Base-by-base conservation (phyloP, 2,888 invertebrate species). In the Euphydryas editha region DNA sequence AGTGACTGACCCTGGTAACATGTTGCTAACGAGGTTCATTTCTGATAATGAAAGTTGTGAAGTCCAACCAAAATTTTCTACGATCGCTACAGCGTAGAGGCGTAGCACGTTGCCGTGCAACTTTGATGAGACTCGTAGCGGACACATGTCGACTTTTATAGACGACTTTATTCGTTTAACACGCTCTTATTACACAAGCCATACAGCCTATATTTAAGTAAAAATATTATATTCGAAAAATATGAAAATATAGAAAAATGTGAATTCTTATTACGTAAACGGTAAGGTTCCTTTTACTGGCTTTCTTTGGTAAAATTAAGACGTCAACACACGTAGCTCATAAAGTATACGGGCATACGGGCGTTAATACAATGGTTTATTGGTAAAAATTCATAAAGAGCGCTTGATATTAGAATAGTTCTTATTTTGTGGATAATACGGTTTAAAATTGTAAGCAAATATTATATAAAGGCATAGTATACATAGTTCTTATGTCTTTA, bases 101-200 rank as follows among this genome's bases (percentile, higher is more conserved):
- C 59, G 58, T 67, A 57, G 46, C 60, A 58, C 70, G 68, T 61
- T 68, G 59, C 65, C 49, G 80, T 89, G 86, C 87, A 88, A 89
- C 78, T 89, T 90, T 90, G 87, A 90, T 90, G 89, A 86, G 82
- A 75, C 80, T 82, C 83, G 83, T 87, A 84, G 81, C 76, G 73
- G 76, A 80, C 88, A 88, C 80, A 84, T 87, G 88, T 76, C 77
- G 76, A 81, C 76, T 82, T 86, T 89, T 86, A 84, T 87, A 87
- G 81, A 80, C 80, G 71, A 64, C 70, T 67, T 74, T 66, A 58
- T 59, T 58, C 65, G 54, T 58, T 70, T 70, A 44, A 68, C 68
- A 62, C 60, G 65, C 69, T 46, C 49, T 24, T 51, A 51, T 51
- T 51, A 51, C 49, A 21, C 7, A 46, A 56, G 47, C 21, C 13